Evolutionary conservation across 2,888 invertebrate species (phyloP).

Genomic region (Leptopilina myrica): DNA sequence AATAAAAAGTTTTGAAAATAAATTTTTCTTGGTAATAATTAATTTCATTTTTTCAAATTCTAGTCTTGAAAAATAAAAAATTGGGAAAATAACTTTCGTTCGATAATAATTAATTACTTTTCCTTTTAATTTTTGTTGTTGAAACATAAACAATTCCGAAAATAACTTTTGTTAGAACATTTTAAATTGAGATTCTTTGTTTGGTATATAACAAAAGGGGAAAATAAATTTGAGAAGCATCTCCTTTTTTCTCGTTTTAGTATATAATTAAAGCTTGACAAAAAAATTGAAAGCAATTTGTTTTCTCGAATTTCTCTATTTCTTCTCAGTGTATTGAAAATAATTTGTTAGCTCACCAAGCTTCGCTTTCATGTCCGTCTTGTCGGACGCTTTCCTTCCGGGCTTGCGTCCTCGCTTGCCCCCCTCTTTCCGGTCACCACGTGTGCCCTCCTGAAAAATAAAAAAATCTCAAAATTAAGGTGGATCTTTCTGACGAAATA

Average conservation of each 20-base stretch:
- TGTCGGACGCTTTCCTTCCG: conserved; percentile 90
- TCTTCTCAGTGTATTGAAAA: conserved; percentile 40
- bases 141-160: background rate
- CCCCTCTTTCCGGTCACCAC: conserved; percentile 86
- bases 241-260: background rate
- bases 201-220: background rate
- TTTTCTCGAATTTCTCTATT: conserved; percentile 27
- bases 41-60: too few relatives aligned
- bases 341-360: conserved; percentile 81
- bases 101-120: too few relatives aligned
- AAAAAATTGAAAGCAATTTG: background rate
- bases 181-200: background rate
- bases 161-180: background rate
- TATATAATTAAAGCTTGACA: conserved; percentile 4
- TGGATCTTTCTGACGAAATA: too few relatives aligned
- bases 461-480: conserved; percentile 31
- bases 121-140: too few relatives aligned
- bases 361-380: conserved; percentile 96
- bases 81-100: too few relatives aligned
- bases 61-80: too few relatives aligned
- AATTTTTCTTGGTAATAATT: too few relatives aligned
- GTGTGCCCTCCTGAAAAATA: conserved; percentile 76
- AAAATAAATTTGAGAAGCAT: background rate
- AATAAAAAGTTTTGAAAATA: too few relatives aligned
- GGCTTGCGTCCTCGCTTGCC: conserved; percentile 93